phyloP scores from a whole-genome alignment of 2,113 vertebrate genomes.

The Otolemur garnettii region DNA sequence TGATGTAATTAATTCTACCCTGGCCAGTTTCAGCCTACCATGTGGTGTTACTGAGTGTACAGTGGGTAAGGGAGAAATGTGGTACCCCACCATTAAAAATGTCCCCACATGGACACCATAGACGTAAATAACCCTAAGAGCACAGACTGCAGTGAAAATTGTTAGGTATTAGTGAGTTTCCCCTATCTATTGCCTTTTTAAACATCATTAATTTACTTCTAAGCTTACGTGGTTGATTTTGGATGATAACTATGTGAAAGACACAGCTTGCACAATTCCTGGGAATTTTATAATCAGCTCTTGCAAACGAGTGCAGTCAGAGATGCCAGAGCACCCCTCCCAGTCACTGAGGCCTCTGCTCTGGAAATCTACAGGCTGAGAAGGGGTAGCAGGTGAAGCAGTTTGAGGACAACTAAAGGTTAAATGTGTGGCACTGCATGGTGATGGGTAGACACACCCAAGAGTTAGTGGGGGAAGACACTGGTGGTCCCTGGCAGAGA shows the following conservation, averaged over 20 bases:
- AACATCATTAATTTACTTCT: not conserved
- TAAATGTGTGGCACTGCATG: not conserved
- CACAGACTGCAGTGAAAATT: not conserved
- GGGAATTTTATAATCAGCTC: not conserved
- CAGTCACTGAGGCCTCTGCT: rapidly evolving
- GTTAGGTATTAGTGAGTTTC: not conserved
- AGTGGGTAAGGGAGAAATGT: no score
- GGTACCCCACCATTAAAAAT: rapidly evolving
- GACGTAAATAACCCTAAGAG: not conserved
- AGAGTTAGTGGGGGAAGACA: rapidly evolving
- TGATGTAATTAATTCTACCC: not conserved
- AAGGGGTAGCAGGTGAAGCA: not conserved
- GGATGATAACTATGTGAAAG: not conserved
- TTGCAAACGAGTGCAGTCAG: not conserved
- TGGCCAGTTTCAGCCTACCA: not conserved
- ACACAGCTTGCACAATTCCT: not conserved
- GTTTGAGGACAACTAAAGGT: not conserved
- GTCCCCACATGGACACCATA: not conserved
- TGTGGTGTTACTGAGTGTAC: not conserved
- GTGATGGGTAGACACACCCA: not conserved
- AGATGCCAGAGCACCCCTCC: no score
- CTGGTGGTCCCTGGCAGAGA: not conserved
- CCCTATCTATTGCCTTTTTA: not conserved
- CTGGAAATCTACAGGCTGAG: not conserved
- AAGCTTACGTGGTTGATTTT: not conserved